These are phyloP conservation scores for Spodoptera littoralis DNA, from an alignment of 2,888 invertebrate genomes.

Conservation along the genomic window DNA sequence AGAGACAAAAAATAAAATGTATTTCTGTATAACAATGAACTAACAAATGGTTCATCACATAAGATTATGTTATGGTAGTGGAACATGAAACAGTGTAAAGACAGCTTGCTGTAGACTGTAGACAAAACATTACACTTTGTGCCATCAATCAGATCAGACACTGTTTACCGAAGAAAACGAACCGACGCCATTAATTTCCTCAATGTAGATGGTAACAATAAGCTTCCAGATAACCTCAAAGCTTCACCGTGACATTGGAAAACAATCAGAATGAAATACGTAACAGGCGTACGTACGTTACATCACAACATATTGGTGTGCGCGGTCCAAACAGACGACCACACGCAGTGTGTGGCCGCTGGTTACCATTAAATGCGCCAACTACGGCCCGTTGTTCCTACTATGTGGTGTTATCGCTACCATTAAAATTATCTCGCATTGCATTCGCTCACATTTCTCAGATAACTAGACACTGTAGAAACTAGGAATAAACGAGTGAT, in stretches of 20 bases:
- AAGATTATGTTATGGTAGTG: no score
- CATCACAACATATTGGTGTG: conserved; percentile 35
- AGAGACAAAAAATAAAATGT: no score
- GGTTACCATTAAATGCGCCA: conserved; percentile 49
- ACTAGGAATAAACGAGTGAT: conserved; percentile 36
- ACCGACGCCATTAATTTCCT: conserved; percentile 40
- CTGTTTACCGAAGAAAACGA: conserved; percentile 31
- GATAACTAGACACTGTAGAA: conserved; percentile 50
- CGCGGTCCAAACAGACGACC: conserved; percentile 40
- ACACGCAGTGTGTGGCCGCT: conserved; percentile 43
- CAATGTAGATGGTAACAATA: conserved; percentile 31
- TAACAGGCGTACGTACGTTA: conserved; percentile 19
- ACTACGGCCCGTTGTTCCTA: conserved; percentile 40
- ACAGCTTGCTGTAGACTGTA: background rate
- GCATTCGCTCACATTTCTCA: conserved; percentile 52
- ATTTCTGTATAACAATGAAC: no score
- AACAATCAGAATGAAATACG: conserved; percentile 47
- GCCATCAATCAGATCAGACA: conserved; percentile 21
- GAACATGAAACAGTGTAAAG: background rate
- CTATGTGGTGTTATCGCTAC: conserved; percentile 53
- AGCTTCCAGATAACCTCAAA: conserved; percentile 30
- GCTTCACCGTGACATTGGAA: conserved; percentile 30
- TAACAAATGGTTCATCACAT: no score
- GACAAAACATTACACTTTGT: conserved; percentile 29
- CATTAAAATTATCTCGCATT: conserved; percentile 58